Evolutionary conservation across 2,888 invertebrate genomes (phyloP).

Genomic region (Boloria selene): DNA sequence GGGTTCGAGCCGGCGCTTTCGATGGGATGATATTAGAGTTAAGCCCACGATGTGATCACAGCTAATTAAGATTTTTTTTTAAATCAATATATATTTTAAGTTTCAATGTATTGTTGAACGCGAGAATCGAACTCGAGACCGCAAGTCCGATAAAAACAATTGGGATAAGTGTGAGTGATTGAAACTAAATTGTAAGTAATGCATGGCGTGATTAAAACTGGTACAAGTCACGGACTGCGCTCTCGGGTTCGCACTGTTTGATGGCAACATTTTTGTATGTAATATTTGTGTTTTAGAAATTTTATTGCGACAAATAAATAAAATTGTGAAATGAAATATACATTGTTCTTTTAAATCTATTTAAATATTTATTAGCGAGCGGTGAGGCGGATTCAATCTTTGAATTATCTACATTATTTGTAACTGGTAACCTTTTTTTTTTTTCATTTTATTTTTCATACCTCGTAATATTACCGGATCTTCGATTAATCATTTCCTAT

Average conservation of each 20-base stretch:
- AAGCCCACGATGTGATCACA: constrained; percentile 22
- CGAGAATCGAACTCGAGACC: constrained; percentile 6
- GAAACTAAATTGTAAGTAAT: too few species aligned
- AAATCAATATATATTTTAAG: neutral
- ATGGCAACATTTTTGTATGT: neutral
- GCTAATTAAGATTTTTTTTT: constrained; percentile 15
- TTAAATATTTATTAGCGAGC: constrained; percentile 7
- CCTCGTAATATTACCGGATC: neutral
- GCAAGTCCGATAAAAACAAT: neutral
- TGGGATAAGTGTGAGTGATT: too few species aligned
- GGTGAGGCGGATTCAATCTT: neutral
- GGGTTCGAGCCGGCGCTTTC: constrained; percentile 29
- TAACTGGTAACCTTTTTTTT: neutral
- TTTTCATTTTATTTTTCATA: constrained; percentile 1
- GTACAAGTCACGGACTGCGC: constrained; percentile 12
- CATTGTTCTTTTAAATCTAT: neutral
- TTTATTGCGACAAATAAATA: neutral
- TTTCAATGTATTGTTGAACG: neutral
- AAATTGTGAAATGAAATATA: neutral
- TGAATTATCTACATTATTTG: neutral
- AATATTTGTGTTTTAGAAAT: neutral
- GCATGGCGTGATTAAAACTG: too few species aligned
- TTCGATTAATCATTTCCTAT: neutral
- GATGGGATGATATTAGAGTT: constrained; percentile 22
- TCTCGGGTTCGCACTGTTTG: constrained; percentile 23